phyloP scores from a whole-genome alignment of 2,888 invertebrate genomes.

The Aphrophora alni region DNA sequence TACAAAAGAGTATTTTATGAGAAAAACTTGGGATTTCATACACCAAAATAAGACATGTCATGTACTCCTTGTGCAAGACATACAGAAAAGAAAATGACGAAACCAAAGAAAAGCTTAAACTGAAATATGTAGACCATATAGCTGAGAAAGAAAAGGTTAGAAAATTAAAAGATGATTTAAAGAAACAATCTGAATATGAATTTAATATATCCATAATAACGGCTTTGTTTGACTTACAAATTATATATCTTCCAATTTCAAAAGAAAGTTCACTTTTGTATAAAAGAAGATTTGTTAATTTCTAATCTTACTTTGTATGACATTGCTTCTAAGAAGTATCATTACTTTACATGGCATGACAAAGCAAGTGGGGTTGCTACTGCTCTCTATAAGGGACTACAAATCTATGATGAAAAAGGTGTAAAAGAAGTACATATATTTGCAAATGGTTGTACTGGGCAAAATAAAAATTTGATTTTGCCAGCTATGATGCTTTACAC shows the following conservation, averaged over 20 bases:
- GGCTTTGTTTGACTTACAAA: slow-evolving; percentile 14
- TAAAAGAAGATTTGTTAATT: not conserved
- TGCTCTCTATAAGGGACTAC: not conserved
- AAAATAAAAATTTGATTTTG: not conserved
- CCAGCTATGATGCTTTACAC: not conserved
- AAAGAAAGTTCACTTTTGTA: slow-evolving; percentile 9
- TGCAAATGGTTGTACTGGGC: not conserved
- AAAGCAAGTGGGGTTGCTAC: slow-evolving; percentile 15
- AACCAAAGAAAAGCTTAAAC: no score
- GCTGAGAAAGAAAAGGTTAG: not conserved
- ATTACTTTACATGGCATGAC: slow-evolving; percentile 15
- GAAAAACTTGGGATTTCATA: not conserved
- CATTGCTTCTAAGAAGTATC: slow-evolving; percentile 6
- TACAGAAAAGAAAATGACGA: not conserved
- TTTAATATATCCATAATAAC: not conserved
- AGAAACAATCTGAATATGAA: not conserved
- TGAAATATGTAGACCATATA: no score
- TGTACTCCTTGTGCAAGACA: not conserved
- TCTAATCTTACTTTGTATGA: slow-evolving; percentile 16
- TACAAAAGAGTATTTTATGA: not conserved
- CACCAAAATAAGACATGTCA: slow-evolving; percentile 1
- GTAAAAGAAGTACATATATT: slow-evolving; percentile 13
- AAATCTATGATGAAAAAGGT: slow-evolving; percentile 10
- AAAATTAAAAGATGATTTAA: not conserved
- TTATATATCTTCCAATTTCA: slow-evolving; percentile 7